A percentile compares a stretch with the other conserved stretches of the same genome.
phyloP scores from a whole-genome alignment of 2,888 invertebrate genomes.

The Esperia sulphurella region DNA sequence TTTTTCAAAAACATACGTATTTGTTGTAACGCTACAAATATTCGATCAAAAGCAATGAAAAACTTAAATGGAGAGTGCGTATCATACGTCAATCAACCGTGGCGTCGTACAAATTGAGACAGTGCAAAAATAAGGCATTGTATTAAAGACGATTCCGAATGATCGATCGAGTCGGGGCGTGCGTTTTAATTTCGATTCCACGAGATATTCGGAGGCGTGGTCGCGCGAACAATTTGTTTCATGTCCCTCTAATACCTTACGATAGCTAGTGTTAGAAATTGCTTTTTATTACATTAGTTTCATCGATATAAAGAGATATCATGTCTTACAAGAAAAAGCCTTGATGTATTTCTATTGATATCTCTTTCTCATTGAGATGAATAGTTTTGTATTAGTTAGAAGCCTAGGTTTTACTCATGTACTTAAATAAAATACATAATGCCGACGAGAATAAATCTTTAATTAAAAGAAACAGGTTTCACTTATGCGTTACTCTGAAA shows the following conservation, averaged over 20 bases:
- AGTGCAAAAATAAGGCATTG: slow-evolving; percentile 69
- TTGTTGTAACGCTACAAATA: slow-evolving; percentile 12
- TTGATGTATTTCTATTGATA: not conserved
- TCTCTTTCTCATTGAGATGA: not conserved
- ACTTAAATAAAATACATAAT: too few relatives aligned
- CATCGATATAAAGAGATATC: slow-evolving; percentile 4
- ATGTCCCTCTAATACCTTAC: slow-evolving; percentile 51
- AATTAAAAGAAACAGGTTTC: too few relatives aligned
- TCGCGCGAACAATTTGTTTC: slow-evolving; percentile 72
- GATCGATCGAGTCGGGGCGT: slow-evolving; percentile 75
- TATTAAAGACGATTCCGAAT: slow-evolving; percentile 72
- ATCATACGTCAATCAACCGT: slow-evolving; percentile 57
- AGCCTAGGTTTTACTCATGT: too few relatives aligned
- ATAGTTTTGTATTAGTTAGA: not conserved
- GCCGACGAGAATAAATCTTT: too few relatives aligned
- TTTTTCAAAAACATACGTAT: not conserved
- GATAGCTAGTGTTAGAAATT: slow-evolving; percentile 22
- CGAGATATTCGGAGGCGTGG: slow-evolving; percentile 72
- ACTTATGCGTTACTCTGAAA: too few relatives aligned
- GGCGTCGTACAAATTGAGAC: slow-evolving; percentile 64
- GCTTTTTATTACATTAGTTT: slow-evolving; percentile 18
- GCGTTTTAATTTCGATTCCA: slow-evolving; percentile 75
- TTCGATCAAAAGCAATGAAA: slow-evolving; percentile 38
- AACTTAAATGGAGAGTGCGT: slow-evolving; percentile 41
- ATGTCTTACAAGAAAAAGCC: slow-evolving; percentile 11